A percentile compares a stretch with the other conserved stretches of the same genome.
These are phyloP conservation scores for Paramormyrops kingsleyae DNA, from an alignment of 2,113 vertebrate species.

Conservation along the genomic window DNA sequence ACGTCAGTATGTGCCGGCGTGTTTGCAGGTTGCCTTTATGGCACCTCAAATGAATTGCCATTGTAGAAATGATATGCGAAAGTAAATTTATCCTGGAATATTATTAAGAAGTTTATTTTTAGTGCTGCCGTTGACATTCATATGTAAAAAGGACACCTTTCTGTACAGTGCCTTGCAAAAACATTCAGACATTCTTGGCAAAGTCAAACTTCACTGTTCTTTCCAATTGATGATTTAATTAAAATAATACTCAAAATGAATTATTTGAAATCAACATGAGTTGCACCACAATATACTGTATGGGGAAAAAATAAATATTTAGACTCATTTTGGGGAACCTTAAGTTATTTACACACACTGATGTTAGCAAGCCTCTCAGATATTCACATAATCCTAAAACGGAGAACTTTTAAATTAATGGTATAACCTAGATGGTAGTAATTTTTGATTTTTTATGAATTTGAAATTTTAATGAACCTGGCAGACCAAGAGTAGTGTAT, in stretches of 20 bases:
- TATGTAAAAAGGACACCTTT: not conserved
- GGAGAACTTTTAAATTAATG: not conserved
- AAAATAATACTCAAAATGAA: not conserved
- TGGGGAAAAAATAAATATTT: not conserved
- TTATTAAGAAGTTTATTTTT: not conserved
- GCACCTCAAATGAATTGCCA: not conserved
- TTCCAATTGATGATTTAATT: not conserved
- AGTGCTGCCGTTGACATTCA: not conserved
- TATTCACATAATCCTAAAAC: not conserved
- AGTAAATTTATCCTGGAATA: not conserved
- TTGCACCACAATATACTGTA: not conserved
- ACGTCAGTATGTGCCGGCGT: not conserved
- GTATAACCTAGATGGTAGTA: not conserved
- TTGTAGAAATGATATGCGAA: not conserved
- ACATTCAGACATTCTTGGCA: not conserved
- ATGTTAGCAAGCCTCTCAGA: not conserved
- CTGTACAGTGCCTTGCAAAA: not conserved
- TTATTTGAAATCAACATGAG: not conserved
- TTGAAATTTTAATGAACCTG: not conserved
- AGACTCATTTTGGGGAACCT: not conserved
- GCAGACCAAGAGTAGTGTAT: not conserved
- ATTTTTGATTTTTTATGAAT: not conserved
- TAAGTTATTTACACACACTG: not conserved
- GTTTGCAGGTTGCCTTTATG: slow-evolving; percentile 5
- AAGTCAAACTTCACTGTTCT: not conserved